phyloP scores from a whole-genome alignment of 2,797 vertebrate species.

The Mareca strepera region DNA sequence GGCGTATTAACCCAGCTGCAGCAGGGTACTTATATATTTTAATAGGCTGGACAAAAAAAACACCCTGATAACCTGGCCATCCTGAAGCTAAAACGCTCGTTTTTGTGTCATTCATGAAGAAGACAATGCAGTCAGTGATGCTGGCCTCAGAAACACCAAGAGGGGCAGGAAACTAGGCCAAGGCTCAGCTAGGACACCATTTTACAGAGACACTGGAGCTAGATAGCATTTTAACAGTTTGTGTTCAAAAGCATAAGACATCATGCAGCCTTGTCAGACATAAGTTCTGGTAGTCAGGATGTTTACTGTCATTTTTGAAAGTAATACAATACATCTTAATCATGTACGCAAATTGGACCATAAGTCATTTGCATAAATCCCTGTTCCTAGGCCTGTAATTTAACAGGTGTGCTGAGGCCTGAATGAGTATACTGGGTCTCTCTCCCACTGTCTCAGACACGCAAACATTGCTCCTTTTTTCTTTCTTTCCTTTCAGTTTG shows the following conservation, averaged over 20 bases:
- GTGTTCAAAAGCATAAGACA: neutral
- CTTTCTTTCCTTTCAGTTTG: neutral
- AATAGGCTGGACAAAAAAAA: neutral
- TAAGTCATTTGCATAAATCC: neutral
- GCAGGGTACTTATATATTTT: neutral
- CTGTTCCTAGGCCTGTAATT: neutral
- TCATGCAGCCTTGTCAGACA: neutral
- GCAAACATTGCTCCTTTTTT: neutral
- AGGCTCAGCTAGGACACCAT: conserved; percentile 6
- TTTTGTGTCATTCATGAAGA: neutral
- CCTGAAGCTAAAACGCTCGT: neutral
- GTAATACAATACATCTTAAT: neutral
- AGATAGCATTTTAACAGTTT: neutral
- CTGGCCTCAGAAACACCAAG: neutral
- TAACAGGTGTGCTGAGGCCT: neutral
- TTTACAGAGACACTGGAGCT: neutral
- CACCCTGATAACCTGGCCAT: neutral
- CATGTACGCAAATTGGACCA: neutral
- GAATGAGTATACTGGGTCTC: neutral
- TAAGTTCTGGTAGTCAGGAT: neutral
- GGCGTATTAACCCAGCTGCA: neutral
- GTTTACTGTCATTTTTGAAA: neutral
- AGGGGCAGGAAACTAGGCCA: neutral
- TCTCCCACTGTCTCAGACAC: neutral
- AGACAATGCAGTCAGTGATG: neutral